These are phyloP conservation scores for Alitta virens DNA, from an alignment of 2,888 invertebrate genomes.

Conservation along the genomic window DNA sequence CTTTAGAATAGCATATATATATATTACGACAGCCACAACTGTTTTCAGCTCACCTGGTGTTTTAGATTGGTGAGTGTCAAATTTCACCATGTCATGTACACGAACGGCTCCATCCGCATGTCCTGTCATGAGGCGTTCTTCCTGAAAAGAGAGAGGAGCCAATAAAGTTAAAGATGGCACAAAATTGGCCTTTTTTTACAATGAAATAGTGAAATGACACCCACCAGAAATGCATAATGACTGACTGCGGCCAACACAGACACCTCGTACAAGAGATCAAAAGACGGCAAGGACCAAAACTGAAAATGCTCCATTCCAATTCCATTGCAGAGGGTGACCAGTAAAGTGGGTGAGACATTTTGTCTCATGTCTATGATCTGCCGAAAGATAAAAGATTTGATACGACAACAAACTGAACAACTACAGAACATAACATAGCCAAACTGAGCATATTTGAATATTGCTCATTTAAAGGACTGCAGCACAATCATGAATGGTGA, in stretches of 20 bases:
- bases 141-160: not conserved
- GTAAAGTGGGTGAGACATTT: conserved; percentile 37
- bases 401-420: too few species aligned
- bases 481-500: too few species aligned
- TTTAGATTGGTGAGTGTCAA: too few species aligned
- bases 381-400: too few species aligned
- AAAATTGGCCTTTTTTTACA: too few species aligned
- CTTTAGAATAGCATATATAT: too few species aligned
- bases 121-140: conserved; percentile 34
- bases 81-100: conserved; percentile 22
- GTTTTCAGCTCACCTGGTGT: too few species aligned
- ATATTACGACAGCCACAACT: too few species aligned
- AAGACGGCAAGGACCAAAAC: conserved; percentile 50
- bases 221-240: conserved; percentile 43
- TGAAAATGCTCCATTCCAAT: conserved; percentile 39
- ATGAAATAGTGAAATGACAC: too few species aligned
- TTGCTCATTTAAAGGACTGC: too few species aligned
- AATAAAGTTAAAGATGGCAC: not conserved
- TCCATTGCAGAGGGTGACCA: conserved; percentile 39
- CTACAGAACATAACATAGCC: too few species aligned
- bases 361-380: conserved; percentile 29
- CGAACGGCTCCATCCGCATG: conserved; percentile 43
- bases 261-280: conserved; percentile 45
- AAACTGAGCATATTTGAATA: too few species aligned
- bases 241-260: conserved; percentile 40